Base-by-base conservation (phyloP, 2,797 vertebrate genomes). In the Hypotaenidia okinawae region DNA sequence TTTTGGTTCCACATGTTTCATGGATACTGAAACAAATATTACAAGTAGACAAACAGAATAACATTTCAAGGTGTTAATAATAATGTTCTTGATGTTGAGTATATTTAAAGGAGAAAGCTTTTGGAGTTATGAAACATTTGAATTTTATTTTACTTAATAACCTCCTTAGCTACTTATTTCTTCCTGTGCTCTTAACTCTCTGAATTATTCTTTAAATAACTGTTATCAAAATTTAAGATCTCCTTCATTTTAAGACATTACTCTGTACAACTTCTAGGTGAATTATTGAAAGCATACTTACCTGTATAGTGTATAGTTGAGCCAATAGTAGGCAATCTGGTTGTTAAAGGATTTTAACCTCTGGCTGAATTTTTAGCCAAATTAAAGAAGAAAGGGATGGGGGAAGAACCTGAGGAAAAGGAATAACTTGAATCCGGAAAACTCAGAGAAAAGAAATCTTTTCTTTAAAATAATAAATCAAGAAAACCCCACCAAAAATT, bases 201-300 rank as follows among this genome's bases (percentile, higher is more conserved):
- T 69, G 43, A 85, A 49, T 92, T 74, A 62, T 49, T 85, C 24
- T 70, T 87, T 41, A 63, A 93, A 89, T 61, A 87, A 49, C 47
- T 54, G 10, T 45, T 87, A 32, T 16, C 76, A 76, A 37, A 23
- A 63, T 52, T 55, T 62, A 76, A 68, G 4, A 6, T 63, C 8
- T 62, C n/a, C 12, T 63, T 41, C 76, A 82, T 82, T 90, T 78
- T 70, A 67, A 95, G 52, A 55, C 19, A 27, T 76, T 47, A 24
- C 9, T 72, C 4, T 32, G 3, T 62, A 5, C 13, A 87, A 32
- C 32, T 73, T 87, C 8, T 69, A 70, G 41, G 5, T 49, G 30
- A 77, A 13, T 73, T 82, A 25, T 27, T 79, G 43, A 68, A 87
- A 89, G 21, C 1, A 22, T 23, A 17, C 28, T 82, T 78, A 6